Evolutionary conservation across 1,140 invertebrate species (phyloP).

Genomic region (Babylonia areolata): DNA sequence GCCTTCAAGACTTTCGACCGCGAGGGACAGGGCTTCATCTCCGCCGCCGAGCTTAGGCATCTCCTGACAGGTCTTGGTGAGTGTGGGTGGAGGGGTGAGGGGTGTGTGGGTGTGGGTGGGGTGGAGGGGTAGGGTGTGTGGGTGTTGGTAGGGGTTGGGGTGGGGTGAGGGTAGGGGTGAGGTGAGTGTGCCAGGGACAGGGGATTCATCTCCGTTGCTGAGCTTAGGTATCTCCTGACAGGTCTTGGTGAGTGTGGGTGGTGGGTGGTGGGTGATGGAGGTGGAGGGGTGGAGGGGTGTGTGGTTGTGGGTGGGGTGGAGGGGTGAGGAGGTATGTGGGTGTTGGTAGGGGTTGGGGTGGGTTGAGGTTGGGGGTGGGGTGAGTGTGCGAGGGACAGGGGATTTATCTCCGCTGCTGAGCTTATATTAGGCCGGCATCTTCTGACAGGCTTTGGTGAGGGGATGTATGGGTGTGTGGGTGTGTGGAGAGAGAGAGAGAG

Average conservation of each 20-base stretch:
- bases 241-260: conserved; percentile 81
- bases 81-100: neutral
- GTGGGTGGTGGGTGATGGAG: neutral
- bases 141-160: too few species aligned
- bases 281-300: neutral
- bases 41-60: conserved; percentile 97
- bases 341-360: too few species aligned
- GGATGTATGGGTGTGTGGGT: neutral
- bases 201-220: conserved; percentile 97
- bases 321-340: too few species aligned
- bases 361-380: too few species aligned
- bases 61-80: conserved; percentile 90
- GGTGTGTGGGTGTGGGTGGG: neutral
- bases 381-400: conserved; percentile 98
- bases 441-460: conserved; percentile 88
- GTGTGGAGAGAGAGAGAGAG: too few species aligned
- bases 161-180: too few species aligned
- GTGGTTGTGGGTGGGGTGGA: too few species aligned
- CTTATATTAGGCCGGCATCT: conserved; percentile 98
- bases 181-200: conserved; percentile 96
- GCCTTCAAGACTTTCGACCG: conserved; percentile 99
- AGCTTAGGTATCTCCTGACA: conserved; percentile 96
- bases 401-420: conserved; percentile 96
- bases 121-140: too few species aligned
- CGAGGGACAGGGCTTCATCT: conserved; percentile 96